phyloP scores from a whole-genome alignment of 2,797 vertebrate genomes.

The Rhodeus uyekii region DNA sequence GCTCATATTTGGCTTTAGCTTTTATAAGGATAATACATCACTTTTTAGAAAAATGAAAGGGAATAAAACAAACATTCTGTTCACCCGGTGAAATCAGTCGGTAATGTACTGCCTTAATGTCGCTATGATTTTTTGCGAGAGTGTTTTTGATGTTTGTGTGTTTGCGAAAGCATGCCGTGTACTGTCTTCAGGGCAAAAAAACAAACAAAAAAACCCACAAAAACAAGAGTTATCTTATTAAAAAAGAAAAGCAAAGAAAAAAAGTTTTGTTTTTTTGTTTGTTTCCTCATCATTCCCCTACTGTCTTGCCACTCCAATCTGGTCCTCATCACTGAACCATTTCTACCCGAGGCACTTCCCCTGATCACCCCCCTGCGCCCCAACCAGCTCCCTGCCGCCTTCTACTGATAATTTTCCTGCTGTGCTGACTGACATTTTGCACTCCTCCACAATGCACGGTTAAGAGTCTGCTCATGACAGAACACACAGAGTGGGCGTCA shows the following conservation, averaged over 20 bases:
- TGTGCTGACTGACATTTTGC: slow-evolving; percentile 57
- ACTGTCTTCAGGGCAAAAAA: slow-evolving; percentile 52
- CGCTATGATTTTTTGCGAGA: slow-evolving; percentile 39
- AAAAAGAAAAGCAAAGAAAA: neutral
- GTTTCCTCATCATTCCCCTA: slow-evolving; percentile 46
- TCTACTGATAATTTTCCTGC: slow-evolving; percentile 48
- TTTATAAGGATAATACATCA: slow-evolving; percentile 7
- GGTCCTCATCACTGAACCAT: slow-evolving; percentile 56
- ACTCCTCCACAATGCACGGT: slow-evolving; percentile 48
- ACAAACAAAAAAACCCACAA: neutral
- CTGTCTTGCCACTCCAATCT: slow-evolving; percentile 51
- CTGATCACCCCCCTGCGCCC: slow-evolving; percentile 9
- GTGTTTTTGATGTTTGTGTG: slow-evolving; percentile 53
- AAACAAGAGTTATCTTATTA: neutral
- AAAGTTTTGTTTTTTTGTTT: slow-evolving; percentile 13
- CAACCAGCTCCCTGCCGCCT: slow-evolving; percentile 21
- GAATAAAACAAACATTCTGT: slow-evolving; percentile 38
- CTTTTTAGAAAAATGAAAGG: slow-evolving; percentile 23
- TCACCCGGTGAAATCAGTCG: slow-evolving; percentile 32
- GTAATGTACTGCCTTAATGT: slow-evolving; percentile 32
- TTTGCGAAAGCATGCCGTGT: slow-evolving; percentile 48
- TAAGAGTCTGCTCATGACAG: slow-evolving; percentile 79
- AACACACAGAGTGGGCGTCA: slow-evolving; percentile 60
- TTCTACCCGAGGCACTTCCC: slow-evolving; percentile 52
- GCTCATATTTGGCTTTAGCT: neutral